phyloP scores from a whole-genome alignment of 2,888 invertebrate genomes.

The Xylocampa areola region DNA sequence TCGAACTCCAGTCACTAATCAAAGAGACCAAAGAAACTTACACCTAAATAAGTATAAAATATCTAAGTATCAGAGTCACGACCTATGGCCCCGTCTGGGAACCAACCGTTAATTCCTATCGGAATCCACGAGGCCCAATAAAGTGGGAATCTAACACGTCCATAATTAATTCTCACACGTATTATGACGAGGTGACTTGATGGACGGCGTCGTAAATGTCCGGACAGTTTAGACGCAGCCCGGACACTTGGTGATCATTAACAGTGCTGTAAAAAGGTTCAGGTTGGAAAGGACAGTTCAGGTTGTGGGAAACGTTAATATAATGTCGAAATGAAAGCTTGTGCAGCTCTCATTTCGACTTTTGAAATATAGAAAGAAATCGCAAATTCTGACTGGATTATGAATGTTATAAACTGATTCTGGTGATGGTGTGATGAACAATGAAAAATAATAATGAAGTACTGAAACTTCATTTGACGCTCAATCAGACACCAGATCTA shows the following conservation, averaged over 20 bases:
- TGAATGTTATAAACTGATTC: too few relatives aligned
- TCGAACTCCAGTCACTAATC: constrained; percentile 30
- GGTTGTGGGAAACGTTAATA: constrained; percentile 7
- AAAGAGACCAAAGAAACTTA: constrained; percentile 21
- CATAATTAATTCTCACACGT: constrained; percentile 72
- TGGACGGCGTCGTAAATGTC: constrained; percentile 62
- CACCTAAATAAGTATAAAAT: constrained; percentile 44
- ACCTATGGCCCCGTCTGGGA: constrained; percentile 54
- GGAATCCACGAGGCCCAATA: constrained; percentile 55
- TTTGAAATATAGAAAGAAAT: too few relatives aligned
- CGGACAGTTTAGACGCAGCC: constrained; percentile 46
- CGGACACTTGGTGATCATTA: constrained; percentile 52
- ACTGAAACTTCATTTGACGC: too few relatives aligned
- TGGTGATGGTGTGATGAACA: too few relatives aligned
- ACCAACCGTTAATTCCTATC: constrained; percentile 55
- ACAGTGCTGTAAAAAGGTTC: constrained; percentile 53
- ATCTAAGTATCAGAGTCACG: constrained; percentile 48
- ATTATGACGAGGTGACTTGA: constrained; percentile 56
- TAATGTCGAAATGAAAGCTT: too few relatives aligned
- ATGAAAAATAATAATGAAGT: too few relatives aligned
- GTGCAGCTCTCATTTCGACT: too few relatives aligned
- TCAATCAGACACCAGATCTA: too few relatives aligned
- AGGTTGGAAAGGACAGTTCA: constrained; percentile 3
- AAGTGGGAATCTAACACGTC: constrained; percentile 58
- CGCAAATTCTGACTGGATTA: too few relatives aligned